Conservation (phyloP, 2,888 invertebrate species). For the Drosophila longiperda region DNA sequence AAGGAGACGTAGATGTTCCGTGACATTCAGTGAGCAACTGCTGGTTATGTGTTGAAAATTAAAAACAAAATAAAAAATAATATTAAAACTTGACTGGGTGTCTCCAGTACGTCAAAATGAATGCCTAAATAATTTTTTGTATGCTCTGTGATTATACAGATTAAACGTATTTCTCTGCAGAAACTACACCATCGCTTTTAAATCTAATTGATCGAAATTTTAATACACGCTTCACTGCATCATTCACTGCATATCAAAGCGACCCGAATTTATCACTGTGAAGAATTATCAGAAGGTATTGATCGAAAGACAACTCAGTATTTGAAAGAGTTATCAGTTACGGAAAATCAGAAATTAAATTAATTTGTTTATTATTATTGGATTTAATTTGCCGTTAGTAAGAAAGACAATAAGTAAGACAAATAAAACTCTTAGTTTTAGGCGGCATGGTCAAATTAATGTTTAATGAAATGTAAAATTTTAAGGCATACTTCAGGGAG, state of each 20-base stretch:
- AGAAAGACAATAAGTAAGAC: not conserved
- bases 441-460: not conserved
- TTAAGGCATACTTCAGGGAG: not conserved
- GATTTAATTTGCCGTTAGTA: not conserved
- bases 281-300: not conserved
- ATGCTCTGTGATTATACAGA: not conserved
- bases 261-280: not conserved
- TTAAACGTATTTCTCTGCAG: not conserved
- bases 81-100: conserved; percentile 29
- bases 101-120: conserved; percentile 21
- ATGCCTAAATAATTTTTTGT: not conserved
- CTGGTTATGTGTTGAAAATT: conserved; percentile 39
- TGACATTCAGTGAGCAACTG: not conserved
- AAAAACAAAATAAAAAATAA: conserved; percentile 11
- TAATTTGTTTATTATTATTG: not conserved
- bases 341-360: not conserved
- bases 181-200: not conserved
- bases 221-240: not conserved
- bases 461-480: not conserved
- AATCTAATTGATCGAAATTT: not conserved
- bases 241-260: not conserved
- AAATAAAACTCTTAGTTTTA: not conserved
- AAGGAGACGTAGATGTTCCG: conserved; percentile 84
- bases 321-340: not conserved
- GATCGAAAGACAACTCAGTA: not conserved